phyloP scores from a whole-genome alignment of 1,140 invertebrate species.

The Trichonephila clavipes region DNA sequence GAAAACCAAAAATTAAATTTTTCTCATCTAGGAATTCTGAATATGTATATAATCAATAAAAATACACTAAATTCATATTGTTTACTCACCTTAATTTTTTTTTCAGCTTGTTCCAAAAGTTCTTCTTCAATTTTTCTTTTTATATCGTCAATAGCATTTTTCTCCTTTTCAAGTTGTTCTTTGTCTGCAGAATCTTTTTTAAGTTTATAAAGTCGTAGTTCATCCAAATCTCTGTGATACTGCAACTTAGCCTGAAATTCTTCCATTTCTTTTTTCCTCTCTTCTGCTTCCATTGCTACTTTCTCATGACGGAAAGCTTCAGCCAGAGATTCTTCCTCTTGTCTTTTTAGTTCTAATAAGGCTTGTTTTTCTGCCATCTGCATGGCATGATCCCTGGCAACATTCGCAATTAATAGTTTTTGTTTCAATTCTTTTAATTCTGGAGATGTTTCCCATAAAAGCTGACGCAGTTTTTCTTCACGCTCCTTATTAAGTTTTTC shows the following conservation, averaged over 20 bases:
- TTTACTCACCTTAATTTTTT: not conserved
- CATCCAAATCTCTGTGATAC: constrained; percentile 62
- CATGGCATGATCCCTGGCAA: constrained; percentile 57
- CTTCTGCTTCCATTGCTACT: not conserved
- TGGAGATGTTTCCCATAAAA: constrained; percentile 62
- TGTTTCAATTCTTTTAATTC: constrained; percentile 38
- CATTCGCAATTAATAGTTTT: constrained; percentile 43
- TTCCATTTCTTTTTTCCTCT: not conserved
- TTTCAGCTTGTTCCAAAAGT: not conserved
- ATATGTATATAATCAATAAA: no score
- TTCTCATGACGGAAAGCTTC: not conserved
- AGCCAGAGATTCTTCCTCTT: constrained; percentile 7
- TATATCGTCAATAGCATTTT: constrained; percentile 56
- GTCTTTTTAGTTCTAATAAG: not conserved
- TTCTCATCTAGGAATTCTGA: no score
- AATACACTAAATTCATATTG: no score
- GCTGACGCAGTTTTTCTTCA: constrained; percentile 58
- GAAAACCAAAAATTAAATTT: no score
- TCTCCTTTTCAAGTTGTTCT: constrained; percentile 30
- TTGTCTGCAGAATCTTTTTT: not conserved
- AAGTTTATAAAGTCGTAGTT: constrained; percentile 15
- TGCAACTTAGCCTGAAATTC: constrained; percentile 19
- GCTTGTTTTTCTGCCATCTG: constrained; percentile 66
- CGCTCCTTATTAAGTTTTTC: not conserved
- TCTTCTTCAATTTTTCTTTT: constrained; percentile 58